phyloP scores from a whole-genome alignment of 1,140 invertebrate species.

The Drosophila yakuba region DNA sequence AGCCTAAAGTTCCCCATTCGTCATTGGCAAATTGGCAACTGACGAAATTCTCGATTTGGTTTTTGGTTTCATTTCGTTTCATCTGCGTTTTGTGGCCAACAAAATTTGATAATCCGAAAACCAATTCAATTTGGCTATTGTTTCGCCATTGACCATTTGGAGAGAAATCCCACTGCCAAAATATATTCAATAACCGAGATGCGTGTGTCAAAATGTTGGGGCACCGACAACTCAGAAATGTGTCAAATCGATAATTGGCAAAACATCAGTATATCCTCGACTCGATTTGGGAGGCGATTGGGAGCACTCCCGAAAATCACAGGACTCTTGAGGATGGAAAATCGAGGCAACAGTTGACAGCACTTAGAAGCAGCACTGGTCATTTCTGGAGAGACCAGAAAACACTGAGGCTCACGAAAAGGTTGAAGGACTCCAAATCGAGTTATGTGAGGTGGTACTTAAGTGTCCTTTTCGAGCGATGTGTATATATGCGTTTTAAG shows the following conservation, averaged over 20 bases:
- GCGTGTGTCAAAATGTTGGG: constrained; percentile 72
- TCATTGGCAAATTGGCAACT: constrained; percentile 21
- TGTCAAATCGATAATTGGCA: constrained; percentile 81
- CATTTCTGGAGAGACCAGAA: constrained; percentile 21
- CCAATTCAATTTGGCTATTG: constrained; percentile 50
- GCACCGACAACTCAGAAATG: constrained; percentile 56
- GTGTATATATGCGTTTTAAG: constrained; percentile 47
- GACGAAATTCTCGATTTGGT: constrained; percentile 36
- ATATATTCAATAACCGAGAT: constrained; percentile 26
- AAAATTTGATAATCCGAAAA: constrained; percentile 48
- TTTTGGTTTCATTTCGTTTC: constrained; percentile 41
- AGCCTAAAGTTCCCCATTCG: constrained; percentile 16
- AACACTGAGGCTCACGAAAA: not conserved
- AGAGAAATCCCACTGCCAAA: constrained; percentile 23
- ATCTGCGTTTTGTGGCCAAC: constrained; percentile 45
- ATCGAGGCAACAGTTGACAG: constrained; percentile 40
- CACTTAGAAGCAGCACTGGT: constrained; percentile 16
- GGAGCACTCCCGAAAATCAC: constrained; percentile 10
- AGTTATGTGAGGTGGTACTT: constrained; percentile 78
- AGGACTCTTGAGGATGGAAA: constrained; percentile 20
- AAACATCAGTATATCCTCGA: constrained; percentile 38
- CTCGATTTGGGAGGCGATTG: not conserved
- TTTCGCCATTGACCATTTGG: constrained; percentile 41
- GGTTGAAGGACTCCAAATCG: constrained; percentile 48
- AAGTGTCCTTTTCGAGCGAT: constrained; percentile 57